phyloP scores from a whole-genome alignment of 1,140 invertebrate species.

The Medauroidea extradentata region DNA sequence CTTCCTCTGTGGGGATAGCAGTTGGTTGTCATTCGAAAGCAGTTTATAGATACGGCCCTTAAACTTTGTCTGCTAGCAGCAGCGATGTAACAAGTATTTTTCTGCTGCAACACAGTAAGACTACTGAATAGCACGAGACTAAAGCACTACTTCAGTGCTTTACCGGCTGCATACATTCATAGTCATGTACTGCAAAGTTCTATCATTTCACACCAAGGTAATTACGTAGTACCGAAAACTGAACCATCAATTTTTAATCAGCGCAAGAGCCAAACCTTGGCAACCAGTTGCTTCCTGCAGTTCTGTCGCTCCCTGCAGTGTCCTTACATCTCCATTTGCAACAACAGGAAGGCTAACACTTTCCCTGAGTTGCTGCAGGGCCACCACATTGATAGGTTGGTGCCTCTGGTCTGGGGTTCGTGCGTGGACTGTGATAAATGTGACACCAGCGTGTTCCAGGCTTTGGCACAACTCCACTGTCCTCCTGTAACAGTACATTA shows the following conservation, averaged over 20 bases:
- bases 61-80: too few species aligned
- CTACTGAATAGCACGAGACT: too few species aligned
- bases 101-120: too few species aligned
- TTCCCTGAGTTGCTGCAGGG: conserved; percentile 68
- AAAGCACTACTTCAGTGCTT: too few species aligned
- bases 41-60: too few species aligned
- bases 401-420: conserved; percentile 75
- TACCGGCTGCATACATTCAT: too few species aligned
- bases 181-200: not conserved
- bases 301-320: conserved; percentile 60
- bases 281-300: conserved; percentile 65
- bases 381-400: conserved; percentile 69
- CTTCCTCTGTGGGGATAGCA: too few species aligned
- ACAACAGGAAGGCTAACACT: conserved; percentile 74
- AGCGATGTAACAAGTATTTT: too few species aligned
- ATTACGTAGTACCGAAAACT: not conserved
- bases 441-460: conserved; percentile 77
- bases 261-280: conserved; percentile 51
- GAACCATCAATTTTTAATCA: too few species aligned
- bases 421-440: conserved; percentile 88
- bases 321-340: conserved; percentile 86
- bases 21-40: too few species aligned
- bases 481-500: conserved; percentile 42
- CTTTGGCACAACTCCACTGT: conserved; percentile 72
- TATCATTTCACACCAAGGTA: not conserved